Percentiles rank a stretch among this genome's conserved stretches.
Evolutionary conservation across 2,797 vertebrate species (phyloP).

Genomic region (Vipera ursinii): DNA sequence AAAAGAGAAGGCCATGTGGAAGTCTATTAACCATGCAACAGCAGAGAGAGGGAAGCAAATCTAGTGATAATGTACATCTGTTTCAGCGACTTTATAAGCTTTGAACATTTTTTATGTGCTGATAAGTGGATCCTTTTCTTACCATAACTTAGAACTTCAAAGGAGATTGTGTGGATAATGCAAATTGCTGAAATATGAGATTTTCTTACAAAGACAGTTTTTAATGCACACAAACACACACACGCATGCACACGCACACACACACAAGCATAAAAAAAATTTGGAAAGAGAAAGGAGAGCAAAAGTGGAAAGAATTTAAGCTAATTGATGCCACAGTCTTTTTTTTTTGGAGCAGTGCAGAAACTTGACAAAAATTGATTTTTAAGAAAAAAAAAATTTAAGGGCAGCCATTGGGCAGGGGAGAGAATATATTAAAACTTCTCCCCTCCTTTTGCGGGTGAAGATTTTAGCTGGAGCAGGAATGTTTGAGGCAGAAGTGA

Average conservation of each 20-base stretch:
- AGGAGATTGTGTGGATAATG: conserved; percentile 97
- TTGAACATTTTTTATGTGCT: conserved; percentile 96
- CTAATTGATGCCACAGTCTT: conserved; percentile 94
- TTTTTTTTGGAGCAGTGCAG: conserved; percentile 82
- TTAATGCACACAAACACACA: conserved; percentile 13
- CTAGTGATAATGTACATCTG: conserved; percentile 99
- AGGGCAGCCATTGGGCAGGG: conserved; percentile 59
- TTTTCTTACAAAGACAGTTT: conserved; percentile 84
- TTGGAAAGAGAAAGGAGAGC: conserved; percentile 53
- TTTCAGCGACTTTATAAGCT: conserved; percentile 98
- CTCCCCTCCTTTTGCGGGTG: conserved; percentile 30
- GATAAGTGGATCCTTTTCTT: conserved; percentile 96
- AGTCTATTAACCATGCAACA: conserved; percentile 90
- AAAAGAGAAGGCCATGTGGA: conserved; percentile 83
- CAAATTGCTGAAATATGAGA: conserved; percentile 93
- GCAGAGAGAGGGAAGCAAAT: conserved; percentile 87
- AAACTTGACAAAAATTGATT: conserved; percentile 79
- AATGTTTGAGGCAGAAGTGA: conserved; percentile 63
- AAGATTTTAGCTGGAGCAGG: conserved; percentile 43
- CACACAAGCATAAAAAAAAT: not conserved
- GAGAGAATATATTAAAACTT: conserved; percentile 51
- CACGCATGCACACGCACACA: conserved; percentile 63
- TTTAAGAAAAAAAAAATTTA: not conserved
- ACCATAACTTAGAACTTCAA: conserved; percentile 98
- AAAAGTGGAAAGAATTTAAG: conserved; percentile 76